phyloP scores from a whole-genome alignment of 1,140 invertebrate genomes.

The Leptestheria dahalacensis region DNA sequence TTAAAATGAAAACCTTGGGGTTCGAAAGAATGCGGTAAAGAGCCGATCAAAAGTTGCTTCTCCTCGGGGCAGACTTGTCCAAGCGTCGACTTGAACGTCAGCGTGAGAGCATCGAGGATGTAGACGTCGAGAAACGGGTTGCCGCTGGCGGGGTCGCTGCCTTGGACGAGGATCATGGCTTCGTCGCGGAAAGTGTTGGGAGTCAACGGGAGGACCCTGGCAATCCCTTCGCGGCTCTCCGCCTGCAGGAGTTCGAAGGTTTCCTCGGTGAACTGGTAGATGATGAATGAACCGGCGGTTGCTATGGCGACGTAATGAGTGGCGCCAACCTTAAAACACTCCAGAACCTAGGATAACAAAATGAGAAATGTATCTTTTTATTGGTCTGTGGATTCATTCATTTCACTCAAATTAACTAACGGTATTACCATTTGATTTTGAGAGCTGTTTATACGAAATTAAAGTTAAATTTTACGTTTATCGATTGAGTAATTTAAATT shows the following conservation, averaged over 20 bases:
- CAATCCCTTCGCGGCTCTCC: neutral
- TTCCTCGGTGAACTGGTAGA: neutral
- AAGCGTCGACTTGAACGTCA: neutral
- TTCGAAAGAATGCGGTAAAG: neutral
- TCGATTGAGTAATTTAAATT: too few species aligned
- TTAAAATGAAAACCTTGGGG: neutral
- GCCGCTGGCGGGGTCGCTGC: neutral
- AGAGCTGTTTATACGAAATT: too few species aligned
- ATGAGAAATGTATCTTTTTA: too few species aligned
- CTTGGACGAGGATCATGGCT: neutral
- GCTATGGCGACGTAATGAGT: neutral
- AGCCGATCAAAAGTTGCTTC: neutral
- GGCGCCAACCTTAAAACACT: neutral
- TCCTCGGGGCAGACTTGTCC: neutral
- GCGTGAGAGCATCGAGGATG: neutral
- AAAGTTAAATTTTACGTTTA: too few species aligned
- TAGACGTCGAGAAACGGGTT: neutral
- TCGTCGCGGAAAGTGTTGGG: neutral
- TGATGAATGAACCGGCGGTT: neutral
- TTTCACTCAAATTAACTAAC: too few species aligned
- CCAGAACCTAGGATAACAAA: neutral
- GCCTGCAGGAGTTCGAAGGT: neutral
- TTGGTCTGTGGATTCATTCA: too few species aligned
- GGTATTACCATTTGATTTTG: too few species aligned
- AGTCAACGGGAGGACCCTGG: neutral